Conservation (phyloP, 2,113 vertebrate species). For the Girardinichthys multiradiatus region DNA sequence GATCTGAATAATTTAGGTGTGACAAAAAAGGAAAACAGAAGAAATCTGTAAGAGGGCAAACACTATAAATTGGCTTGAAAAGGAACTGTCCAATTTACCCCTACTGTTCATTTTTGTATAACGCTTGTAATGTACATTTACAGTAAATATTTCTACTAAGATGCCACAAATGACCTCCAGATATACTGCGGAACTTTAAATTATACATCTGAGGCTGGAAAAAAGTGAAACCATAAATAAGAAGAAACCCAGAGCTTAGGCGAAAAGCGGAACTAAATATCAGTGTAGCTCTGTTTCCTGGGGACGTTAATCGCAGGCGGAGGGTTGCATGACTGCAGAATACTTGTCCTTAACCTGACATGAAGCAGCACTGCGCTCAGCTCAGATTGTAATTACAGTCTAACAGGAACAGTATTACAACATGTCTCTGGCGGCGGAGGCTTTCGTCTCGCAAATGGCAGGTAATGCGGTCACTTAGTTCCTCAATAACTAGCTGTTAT, state of each 20-base stretch:
- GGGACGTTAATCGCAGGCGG: constrained; percentile 30
- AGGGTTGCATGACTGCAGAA: constrained; percentile 39
- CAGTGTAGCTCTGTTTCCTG: background rate
- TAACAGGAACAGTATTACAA: background rate
- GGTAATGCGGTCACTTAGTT: constrained; percentile 58
- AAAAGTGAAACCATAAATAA: background rate
- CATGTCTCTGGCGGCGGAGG: constrained; percentile 84
- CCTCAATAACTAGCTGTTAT: background rate
- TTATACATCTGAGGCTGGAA: background rate
- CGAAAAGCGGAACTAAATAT: constrained; percentile 27
- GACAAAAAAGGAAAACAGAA: too few relatives aligned
- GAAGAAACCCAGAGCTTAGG: background rate
- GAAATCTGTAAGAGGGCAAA: too few relatives aligned
- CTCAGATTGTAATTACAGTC: background rate
- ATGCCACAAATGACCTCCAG: too few relatives aligned
- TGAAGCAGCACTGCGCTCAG: background rate
- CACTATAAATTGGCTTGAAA: too few relatives aligned
- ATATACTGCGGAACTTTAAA: background rate
- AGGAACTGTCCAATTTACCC: too few relatives aligned
- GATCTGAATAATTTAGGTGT: too few relatives aligned
- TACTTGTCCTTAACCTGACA: constrained; percentile 66
- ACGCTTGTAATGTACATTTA: too few relatives aligned
- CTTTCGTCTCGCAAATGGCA: constrained; percentile 83
- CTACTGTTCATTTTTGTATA: too few relatives aligned
- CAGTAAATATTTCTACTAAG: too few relatives aligned